Conservation (phyloP, 1,140 invertebrate genomes). For the Eumeta japonica region DNA sequence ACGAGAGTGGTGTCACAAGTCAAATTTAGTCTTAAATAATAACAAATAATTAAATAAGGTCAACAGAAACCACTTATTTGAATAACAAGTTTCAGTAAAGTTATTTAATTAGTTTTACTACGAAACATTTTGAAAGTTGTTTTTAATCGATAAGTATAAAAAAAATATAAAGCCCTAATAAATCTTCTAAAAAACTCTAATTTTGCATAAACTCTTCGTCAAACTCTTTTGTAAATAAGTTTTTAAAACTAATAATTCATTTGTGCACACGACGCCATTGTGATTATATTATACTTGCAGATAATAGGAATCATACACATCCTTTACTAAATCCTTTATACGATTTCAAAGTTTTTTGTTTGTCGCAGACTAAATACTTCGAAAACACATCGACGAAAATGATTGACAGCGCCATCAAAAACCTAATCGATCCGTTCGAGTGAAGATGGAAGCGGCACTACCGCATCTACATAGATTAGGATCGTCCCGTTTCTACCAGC, state of each 20-base stretch:
- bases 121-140: too few species aligned
- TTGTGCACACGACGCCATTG: neutral
- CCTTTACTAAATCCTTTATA: slow-evolving; percentile 12
- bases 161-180: too few species aligned
- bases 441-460: slow-evolving; percentile 43
- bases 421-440: slow-evolving; percentile 7
- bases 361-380: slow-evolving; percentile 22
- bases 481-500: slow-evolving; percentile 42
- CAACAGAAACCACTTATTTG: too few species aligned
- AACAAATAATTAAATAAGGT: too few species aligned
- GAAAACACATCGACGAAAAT: slow-evolving; percentile 7
- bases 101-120: too few species aligned
- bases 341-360: slow-evolving; percentile 12
- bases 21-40: too few species aligned
- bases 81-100: too few species aligned
- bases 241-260: neutral
- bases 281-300: neutral
- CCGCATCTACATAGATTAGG: slow-evolving; percentile 41
- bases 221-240: neutral
- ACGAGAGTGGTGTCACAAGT: too few species aligned
- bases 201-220: neutral
- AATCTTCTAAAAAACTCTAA: neutral
- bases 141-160: too few species aligned
- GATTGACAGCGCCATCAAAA: slow-evolving; percentile 7
- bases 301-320: neutral